phyloP scores from a whole-genome alignment of 2,797 vertebrate species.

The Sebastes nivosus region DNA sequence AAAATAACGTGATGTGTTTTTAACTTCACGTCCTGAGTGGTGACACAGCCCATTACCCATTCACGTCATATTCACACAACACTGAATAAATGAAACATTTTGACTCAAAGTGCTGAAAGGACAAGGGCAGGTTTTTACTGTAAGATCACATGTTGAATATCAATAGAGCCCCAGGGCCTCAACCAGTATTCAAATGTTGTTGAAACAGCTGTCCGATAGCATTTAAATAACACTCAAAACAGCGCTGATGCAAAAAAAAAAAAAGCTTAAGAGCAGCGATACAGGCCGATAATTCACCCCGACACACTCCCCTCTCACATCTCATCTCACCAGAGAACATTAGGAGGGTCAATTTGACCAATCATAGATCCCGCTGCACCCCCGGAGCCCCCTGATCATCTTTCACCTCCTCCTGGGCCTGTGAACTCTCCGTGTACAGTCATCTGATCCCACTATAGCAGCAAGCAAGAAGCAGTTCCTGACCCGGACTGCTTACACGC shows the following conservation, averaged over 20 bases:
- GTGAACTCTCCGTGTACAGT: slow-evolving; percentile 71
- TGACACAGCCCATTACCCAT: neutral
- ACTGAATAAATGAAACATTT: neutral
- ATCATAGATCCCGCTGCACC: slow-evolving; percentile 59
- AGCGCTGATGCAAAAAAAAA: neutral
- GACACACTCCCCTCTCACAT: slow-evolving; percentile 47
- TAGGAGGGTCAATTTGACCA: slow-evolving; percentile 60
- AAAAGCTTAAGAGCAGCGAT: slow-evolving; percentile 18
- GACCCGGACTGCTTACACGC: slow-evolving; percentile 40
- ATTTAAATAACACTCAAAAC: slow-evolving; percentile 23
- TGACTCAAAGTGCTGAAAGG: neutral
- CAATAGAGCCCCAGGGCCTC: neutral
- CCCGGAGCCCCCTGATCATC: slow-evolving; percentile 64
- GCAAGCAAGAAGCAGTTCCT: slow-evolving; percentile 36
- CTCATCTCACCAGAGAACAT: slow-evolving; percentile 49
- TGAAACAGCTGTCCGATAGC: slow-evolving; percentile 27
- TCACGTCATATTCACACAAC: neutral
- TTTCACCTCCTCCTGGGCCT: slow-evolving; percentile 64
- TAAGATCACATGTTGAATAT: neutral
- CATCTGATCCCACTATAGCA: slow-evolving; percentile 69
- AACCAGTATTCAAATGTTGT: slow-evolving; percentile 14
- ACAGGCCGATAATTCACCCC: slow-evolving; percentile 10
- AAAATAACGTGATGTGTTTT: neutral
- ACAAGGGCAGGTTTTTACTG: neutral
- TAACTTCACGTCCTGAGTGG: neutral